phyloP scores from a whole-genome alignment of 2,797 vertebrate genomes.

The Eidolon dupreanum region DNA sequence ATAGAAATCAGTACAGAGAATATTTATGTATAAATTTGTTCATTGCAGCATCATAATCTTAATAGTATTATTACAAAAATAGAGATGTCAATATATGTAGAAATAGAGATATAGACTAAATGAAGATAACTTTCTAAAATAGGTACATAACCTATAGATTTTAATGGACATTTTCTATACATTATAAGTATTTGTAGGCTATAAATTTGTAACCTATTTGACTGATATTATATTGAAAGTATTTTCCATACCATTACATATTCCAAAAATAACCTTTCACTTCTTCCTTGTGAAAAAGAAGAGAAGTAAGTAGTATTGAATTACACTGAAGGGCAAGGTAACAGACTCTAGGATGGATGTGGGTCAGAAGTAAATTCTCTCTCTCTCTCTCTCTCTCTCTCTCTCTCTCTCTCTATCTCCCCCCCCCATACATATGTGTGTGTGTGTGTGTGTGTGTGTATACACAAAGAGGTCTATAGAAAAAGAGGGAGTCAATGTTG shows the following conservation, averaged over 20 bases:
- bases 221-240: background rate
- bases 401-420: too few relatives aligned
- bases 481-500: background rate
- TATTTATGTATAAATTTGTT: background rate
- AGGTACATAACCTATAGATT: background rate
- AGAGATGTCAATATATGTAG: background rate
- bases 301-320: background rate
- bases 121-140: background rate
- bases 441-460: background rate
- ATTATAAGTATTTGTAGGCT: background rate
- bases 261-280: background rate
- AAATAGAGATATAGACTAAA: background rate
- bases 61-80: background rate
- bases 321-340: background rate
- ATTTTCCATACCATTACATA: background rate
- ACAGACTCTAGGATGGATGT: background rate
- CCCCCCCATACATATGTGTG: too few relatives aligned
- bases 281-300: background rate
- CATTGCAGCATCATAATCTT: background rate
- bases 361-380: background rate
- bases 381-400: too few relatives aligned
- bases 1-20: background rate
- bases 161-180: background rate
- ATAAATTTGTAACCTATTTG: background rate
- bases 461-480: background rate